Percentiles rank a stretch among this genome's conserved stretches.
phyloP scores from a whole-genome alignment of 2,797 vertebrate genomes.

The Coreius guichenoti region DNA sequence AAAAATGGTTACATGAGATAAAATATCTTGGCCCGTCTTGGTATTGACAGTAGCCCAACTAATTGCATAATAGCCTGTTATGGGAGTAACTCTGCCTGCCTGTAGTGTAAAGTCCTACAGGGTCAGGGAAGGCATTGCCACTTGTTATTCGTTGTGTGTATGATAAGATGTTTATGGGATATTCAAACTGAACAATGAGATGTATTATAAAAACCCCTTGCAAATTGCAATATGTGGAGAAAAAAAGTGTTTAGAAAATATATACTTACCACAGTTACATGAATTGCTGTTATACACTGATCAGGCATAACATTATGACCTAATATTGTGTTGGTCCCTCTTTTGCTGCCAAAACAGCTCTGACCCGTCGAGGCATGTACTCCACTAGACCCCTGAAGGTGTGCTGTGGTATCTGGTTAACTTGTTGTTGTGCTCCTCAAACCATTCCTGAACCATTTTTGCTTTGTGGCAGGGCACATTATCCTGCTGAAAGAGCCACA shows the following conservation, averaged over 20 bases:
- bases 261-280: background rate
- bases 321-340: too few species aligned
- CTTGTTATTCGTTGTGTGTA: background rate
- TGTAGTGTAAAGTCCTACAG: background rate
- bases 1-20: background rate
- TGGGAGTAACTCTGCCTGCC: background rate
- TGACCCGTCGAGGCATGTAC: too few species aligned
- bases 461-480: too few species aligned
- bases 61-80: slow-evolving; percentile 12
- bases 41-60: background rate
- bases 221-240: background rate
- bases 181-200: background rate
- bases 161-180: background rate
- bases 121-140: background rate
- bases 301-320: too few species aligned
- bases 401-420: too few species aligned
- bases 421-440: too few species aligned
- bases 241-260: background rate
- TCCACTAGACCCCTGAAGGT: too few species aligned
- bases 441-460: too few species aligned
- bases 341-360: too few species aligned
- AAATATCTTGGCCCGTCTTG: background rate
- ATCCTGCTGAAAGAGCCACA: too few species aligned
- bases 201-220: background rate
- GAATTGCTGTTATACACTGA: too few species aligned